phyloP scores from a whole-genome alignment of 2,113 vertebrate species.

The Corydoras sp. region DNA sequence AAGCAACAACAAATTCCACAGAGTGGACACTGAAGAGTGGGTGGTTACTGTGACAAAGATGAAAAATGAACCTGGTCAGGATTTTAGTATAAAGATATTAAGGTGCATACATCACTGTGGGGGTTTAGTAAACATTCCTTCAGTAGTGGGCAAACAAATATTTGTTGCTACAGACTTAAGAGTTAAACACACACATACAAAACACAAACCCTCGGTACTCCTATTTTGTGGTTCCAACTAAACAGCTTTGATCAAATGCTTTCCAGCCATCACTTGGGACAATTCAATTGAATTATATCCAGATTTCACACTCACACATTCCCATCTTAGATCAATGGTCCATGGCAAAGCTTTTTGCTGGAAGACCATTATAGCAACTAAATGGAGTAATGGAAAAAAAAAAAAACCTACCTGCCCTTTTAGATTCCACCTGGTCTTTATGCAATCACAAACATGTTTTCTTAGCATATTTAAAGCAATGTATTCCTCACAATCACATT shows the following conservation, averaged over 20 bases:
- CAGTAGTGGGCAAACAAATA: too few relatives aligned
- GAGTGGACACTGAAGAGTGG: background rate
- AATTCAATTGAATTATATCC: background rate
- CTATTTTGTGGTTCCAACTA: background rate
- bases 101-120: too few relatives aligned
- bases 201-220: background rate
- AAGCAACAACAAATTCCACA: background rate
- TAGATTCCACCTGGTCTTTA: background rate
- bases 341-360: background rate
- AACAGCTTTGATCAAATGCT: background rate
- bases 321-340: background rate
- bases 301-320: background rate
- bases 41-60: background rate
- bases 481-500: too few relatives aligned
- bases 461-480: too few relatives aligned
- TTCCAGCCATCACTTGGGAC: too few relatives aligned
- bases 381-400: background rate
- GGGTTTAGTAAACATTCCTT: too few relatives aligned
- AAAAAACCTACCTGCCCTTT: background rate
- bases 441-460: background rate
- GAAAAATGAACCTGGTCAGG: background rate
- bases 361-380: background rate
- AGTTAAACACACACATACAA: background rate
- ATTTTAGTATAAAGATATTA: too few relatives aligned
- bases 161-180: too few relatives aligned